Evolutionary conservation across 2,888 invertebrate genomes (phyloP).

Genomic region (Cylindroiulus punctatus): DNA sequence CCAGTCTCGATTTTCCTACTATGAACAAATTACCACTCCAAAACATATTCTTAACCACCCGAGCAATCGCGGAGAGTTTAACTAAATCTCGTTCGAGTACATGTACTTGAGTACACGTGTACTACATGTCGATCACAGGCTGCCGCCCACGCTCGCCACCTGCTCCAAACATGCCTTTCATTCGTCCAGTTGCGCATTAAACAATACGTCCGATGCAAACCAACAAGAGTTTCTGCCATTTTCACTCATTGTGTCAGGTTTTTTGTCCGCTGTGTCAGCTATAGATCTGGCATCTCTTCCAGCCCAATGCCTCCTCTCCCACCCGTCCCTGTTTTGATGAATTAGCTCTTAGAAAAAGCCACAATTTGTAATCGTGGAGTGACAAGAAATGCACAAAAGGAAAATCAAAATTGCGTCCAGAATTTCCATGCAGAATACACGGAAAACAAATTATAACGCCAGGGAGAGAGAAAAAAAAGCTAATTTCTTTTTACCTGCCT

Average conservation of each 20-base stretch:
- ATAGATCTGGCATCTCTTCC: not conserved
- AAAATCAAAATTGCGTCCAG: not conserved
- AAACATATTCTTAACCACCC: no score
- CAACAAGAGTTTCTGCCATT: conserved; percentile 2
- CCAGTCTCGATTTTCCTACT: no score
- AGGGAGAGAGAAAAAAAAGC: not conserved
- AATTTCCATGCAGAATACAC: not conserved
- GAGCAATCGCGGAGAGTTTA: no score
- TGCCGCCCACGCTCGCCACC: not conserved
- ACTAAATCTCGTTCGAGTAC: no score
- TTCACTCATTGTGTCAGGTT: not conserved
- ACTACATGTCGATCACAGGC: no score
- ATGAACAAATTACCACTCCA: no score
- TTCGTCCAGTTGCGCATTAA: not conserved
- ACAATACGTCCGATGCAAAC: not conserved
- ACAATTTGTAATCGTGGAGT: not conserved
- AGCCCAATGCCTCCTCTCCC: not conserved
- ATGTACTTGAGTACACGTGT: no score
- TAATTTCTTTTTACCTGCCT: conserved; percentile 26
- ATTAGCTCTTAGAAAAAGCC: conserved; percentile 33
- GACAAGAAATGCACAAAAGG: conserved; percentile 38
- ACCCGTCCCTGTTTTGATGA: conserved; percentile 9
- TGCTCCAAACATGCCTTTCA: not conserved
- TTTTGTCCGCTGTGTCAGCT: not conserved
- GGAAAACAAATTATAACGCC: conserved; percentile 17